Percentiles rank a stretch among this genome's conserved stretches.
phyloP scores from a whole-genome alignment of 2,113 vertebrate genomes.

The Lutjanus erythropterus region DNA sequence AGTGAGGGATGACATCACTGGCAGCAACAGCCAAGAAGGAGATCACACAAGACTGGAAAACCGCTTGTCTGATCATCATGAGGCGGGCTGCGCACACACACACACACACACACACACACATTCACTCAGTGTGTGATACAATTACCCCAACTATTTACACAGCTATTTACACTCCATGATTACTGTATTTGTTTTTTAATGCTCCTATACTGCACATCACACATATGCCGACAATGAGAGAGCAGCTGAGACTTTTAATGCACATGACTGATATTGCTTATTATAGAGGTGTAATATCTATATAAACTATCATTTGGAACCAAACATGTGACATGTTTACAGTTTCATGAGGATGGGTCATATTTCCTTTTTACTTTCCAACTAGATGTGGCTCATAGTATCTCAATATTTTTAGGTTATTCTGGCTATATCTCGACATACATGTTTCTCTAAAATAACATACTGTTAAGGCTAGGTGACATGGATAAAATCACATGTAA shows the following conservation, averaged over 20 bases:
- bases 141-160: slow-evolving; percentile 56
- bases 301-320: not conserved
- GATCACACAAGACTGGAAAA: slow-evolving; percentile 69
- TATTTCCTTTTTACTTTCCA: slow-evolving; percentile 1
- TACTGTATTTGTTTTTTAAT: slow-evolving; percentile 18
- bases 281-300: not conserved
- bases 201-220: slow-evolving; percentile 5
- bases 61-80: slow-evolving; percentile 62
- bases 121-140: slow-evolving; percentile 39
- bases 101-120: slow-evolving; percentile 34
- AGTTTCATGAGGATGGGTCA: not conserved
- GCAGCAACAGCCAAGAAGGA: slow-evolving; percentile 60
- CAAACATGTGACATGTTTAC: not conserved
- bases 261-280: not conserved
- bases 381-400: too few species aligned
- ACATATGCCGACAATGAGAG: not conserved
- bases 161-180: slow-evolving; percentile 30
- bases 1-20: slow-evolving; percentile 76
- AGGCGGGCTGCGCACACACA: slow-evolving; percentile 29
- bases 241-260: not conserved
- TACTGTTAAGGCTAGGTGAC: too few species aligned
- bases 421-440: too few species aligned
- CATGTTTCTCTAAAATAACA: too few species aligned
- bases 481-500: too few species aligned
- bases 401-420: too few species aligned